These are phyloP conservation scores for Scaptomyza reducta DNA, from an alignment of 2,888 invertebrate genomes.

Conservation along the genomic window DNA sequence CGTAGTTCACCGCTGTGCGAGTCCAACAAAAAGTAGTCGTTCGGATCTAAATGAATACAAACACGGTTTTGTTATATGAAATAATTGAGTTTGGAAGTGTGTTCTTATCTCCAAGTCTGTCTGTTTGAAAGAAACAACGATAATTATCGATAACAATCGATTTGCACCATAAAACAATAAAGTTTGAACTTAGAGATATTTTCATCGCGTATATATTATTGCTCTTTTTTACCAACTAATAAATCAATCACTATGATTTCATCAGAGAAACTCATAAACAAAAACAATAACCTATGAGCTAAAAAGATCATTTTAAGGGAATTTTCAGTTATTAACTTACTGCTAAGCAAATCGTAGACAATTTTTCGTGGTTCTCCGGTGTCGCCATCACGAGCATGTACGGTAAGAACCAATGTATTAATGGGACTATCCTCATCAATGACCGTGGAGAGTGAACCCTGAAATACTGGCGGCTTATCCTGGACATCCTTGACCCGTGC, in stretches of 20 bases:
- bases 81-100: background rate
- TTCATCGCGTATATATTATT: no score
- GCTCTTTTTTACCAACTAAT: no score
- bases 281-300: no score
- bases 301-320: no score
- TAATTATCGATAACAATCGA: no score
- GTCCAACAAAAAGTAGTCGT: slow-evolving; percentile 93
- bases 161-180: no score
- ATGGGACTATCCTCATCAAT: slow-evolving; percentile 93
- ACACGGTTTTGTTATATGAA: background rate
- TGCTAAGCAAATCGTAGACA: slow-evolving; percentile 90
- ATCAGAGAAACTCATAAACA: no score
- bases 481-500: slow-evolving; percentile 93
- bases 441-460: slow-evolving; percentile 91
- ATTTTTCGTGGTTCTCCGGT: slow-evolving; percentile 92
- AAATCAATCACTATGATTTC: no score
- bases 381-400: slow-evolving; percentile 94
- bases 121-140: no score
- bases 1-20: slow-evolving; percentile 91
- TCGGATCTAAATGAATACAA: slow-evolving; percentile 87
- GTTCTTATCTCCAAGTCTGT: no score
- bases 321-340: slow-evolving; percentile 85
- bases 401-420: slow-evolving; percentile 91
- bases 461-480: slow-evolving; percentile 93
- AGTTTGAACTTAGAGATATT: no score